phyloP scores from a whole-genome alignment of 1,140 invertebrate genomes.

The Papilio helenus region DNA sequence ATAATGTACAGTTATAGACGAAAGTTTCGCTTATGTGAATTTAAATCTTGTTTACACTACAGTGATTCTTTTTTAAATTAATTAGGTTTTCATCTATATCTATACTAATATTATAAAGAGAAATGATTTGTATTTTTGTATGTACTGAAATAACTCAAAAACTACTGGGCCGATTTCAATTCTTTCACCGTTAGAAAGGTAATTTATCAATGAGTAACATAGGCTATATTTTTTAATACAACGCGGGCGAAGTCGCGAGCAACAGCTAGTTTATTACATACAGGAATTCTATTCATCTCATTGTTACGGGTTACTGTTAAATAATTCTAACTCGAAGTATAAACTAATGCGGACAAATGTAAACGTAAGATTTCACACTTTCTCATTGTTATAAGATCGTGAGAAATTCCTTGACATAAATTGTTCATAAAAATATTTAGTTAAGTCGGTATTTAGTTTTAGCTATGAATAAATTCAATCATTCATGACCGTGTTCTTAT shows the following conservation, averaged over 20 bases:
- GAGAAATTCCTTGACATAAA: constrained; percentile 17
- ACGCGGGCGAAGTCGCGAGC: no score
- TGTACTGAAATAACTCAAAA: no score
- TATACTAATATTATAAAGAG: no score
- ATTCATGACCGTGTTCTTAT: not conserved
- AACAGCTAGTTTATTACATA: not conserved
- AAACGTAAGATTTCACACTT: constrained; percentile 38
- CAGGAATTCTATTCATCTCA: not conserved
- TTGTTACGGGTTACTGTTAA: not conserved
- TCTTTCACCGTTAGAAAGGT: no score
- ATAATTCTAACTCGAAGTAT: constrained; percentile 22
- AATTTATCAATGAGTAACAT: no score
- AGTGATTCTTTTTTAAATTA: not conserved
- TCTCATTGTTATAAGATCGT: constrained; percentile 15
- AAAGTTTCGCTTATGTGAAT: not conserved
- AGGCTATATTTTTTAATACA: no score
- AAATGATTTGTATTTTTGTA: no score
- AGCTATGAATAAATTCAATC: not conserved
- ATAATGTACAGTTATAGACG: not conserved
- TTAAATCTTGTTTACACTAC: not conserved
- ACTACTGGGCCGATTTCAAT: no score
- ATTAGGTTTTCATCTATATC: no score
- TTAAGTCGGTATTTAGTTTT: not conserved
- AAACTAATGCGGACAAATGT: constrained; percentile 17
- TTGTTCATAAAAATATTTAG: not conserved